phyloP scores from a whole-genome alignment of 2,888 invertebrate genomes.

The Netelia fuscicornis region DNA sequence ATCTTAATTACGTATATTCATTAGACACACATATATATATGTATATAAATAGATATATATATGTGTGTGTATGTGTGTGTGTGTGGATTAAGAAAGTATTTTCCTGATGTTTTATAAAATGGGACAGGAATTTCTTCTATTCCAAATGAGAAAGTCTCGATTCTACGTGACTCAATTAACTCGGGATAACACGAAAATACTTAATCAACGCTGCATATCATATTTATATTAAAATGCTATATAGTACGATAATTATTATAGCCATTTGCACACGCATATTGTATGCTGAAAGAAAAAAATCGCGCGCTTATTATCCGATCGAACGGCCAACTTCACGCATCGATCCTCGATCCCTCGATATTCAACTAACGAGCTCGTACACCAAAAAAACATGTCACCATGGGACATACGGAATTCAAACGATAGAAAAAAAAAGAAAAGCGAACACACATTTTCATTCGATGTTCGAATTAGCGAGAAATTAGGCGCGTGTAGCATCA shows the following conservation, averaged over 20 bases:
- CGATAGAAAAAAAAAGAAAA: slow-evolving; percentile 14
- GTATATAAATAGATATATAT: neutral
- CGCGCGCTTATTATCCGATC: slow-evolving; percentile 78
- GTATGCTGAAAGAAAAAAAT: slow-evolving; percentile 73
- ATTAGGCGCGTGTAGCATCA: no score
- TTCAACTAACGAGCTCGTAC: slow-evolving; percentile 33
- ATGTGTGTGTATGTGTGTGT: neutral
- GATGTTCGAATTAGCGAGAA: no score
- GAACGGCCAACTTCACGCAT: slow-evolving; percentile 59
- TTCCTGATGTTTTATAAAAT: neutral
- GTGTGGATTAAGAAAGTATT: neutral
- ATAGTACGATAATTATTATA: slow-evolving; percentile 37
- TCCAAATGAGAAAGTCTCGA: neutral
- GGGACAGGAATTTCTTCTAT: neutral
- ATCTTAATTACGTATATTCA: slow-evolving; percentile 70
- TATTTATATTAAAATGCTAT: slow-evolving; percentile 16
- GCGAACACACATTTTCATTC: neutral
- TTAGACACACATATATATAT: neutral
- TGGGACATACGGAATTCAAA: slow-evolving; percentile 77
- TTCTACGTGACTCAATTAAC: no score
- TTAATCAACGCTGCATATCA: neutral
- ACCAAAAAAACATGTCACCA: slow-evolving; percentile 70
- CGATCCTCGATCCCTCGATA: slow-evolving; percentile 63
- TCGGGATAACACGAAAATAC: neutral
- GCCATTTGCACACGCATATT: slow-evolving; percentile 79